phyloP scores from a whole-genome alignment of 2,113 vertebrate species.

The Garra rufa region DNA sequence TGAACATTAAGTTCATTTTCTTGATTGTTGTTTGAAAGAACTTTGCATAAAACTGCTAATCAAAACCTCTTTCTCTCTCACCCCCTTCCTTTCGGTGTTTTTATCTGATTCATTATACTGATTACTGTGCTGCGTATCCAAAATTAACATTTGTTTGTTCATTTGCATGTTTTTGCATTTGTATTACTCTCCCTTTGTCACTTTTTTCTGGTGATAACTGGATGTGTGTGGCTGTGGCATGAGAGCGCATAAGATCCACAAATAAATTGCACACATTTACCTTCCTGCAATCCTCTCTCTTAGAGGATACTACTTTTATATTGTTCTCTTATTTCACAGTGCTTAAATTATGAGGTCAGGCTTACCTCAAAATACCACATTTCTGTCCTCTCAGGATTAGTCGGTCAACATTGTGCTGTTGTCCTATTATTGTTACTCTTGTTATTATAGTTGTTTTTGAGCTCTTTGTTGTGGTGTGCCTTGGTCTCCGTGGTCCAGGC shows the following conservation, averaged over 20 bases:
- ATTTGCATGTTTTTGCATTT: constrained; percentile 42
- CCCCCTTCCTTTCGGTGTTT: neutral
- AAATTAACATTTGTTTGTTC: constrained; percentile 1
- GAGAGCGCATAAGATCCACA: neutral
- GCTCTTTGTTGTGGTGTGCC: constrained; percentile 8
- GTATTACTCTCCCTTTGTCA: constrained; percentile 12
- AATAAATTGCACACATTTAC: neutral
- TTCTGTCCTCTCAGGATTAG: neutral
- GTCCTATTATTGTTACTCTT: neutral
- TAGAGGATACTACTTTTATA: neutral
- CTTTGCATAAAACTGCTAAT: neutral
- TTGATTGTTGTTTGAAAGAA: neutral
- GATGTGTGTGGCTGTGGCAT: neutral
- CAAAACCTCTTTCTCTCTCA: neutral
- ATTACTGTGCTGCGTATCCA: constrained; percentile 16
- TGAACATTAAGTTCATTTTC: constrained; percentile 16
- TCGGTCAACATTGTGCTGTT: neutral
- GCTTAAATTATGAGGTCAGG: neutral
- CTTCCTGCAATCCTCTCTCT: neutral
- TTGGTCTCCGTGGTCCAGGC: neutral
- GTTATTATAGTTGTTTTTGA: constrained; percentile 5
- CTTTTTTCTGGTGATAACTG: neutral
- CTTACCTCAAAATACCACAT: neutral
- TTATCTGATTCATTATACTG: neutral
- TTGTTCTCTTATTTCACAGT: neutral